phyloP scores from a whole-genome alignment of 2,888 invertebrate genomes.

The Priocnemis perturbator region DNA sequence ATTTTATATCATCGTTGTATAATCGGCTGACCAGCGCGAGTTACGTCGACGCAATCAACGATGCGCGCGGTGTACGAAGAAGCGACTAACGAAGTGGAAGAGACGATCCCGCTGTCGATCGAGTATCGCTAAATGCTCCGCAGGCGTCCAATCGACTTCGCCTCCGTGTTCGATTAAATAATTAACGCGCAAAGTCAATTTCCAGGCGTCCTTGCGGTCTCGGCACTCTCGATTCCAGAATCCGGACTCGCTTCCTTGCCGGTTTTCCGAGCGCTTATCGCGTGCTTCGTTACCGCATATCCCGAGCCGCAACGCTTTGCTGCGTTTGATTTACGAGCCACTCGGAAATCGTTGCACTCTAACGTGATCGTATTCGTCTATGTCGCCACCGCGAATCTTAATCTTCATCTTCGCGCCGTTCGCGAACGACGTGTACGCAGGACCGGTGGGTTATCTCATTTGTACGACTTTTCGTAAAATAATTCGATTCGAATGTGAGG shows the following conservation, averaged over 20 bases:
- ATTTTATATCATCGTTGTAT: too few species aligned
- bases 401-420: too few species aligned
- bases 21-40: neutral
- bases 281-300: conserved; percentile 2
- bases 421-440: too few species aligned
- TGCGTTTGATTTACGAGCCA: neutral
- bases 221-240: neutral
- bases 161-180: neutral
- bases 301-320: neutral
- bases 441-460: too few species aligned
- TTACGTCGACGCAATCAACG: neutral
- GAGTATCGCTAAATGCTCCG: too few species aligned
- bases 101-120: too few species aligned
- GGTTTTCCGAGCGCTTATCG: neutral
- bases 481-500: too few species aligned
- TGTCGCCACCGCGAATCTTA: too few species aligned
- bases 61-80: neutral
- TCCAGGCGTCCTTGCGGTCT: neutral
- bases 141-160: too few species aligned
- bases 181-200: neutral
- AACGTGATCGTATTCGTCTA: neutral
- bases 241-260: neutral
- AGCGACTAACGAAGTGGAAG: too few species aligned
- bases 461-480: too few species aligned
- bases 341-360: neutral